Conservation (phyloP, 2,113 vertebrate genomes). For the Podarcis cretensis region DNA sequence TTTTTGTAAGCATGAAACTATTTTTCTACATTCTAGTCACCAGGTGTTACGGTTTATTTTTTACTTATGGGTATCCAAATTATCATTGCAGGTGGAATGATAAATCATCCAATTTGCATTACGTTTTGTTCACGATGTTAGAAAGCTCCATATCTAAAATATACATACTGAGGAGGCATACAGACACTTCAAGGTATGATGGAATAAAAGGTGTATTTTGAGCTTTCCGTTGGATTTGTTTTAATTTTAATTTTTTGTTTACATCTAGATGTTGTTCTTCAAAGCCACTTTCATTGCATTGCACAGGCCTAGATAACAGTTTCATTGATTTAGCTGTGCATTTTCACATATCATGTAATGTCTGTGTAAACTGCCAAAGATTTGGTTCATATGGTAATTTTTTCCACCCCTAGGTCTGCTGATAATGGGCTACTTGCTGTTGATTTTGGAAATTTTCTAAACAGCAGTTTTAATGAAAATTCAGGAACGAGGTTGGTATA, state of each 20-base stretch:
- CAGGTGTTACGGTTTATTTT: neutral
- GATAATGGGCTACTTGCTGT: conserved; percentile 83
- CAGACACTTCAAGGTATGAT: conserved; percentile 88
- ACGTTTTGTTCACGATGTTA: conserved; percentile 91
- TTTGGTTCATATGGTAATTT: neutral
- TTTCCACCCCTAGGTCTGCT: conserved; percentile 75
- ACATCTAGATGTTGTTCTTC: neutral
- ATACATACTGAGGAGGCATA: conserved; percentile 86
- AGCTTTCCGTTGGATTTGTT: neutral
- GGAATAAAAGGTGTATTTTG: neutral
- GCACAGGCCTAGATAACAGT: neutral
- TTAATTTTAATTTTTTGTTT: neutral
- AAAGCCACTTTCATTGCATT: neutral
- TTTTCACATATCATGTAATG: too few species aligned
- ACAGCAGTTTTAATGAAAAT: conserved; percentile 78
- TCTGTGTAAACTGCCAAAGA: neutral
- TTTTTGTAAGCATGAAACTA: conserved; percentile 85
- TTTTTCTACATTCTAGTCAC: conserved; percentile 9
- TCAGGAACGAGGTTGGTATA: conserved; percentile 80
- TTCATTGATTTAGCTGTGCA: too few species aligned
- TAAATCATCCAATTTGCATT: conserved; percentile 89
- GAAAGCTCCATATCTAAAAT: conserved; percentile 86
- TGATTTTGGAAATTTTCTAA: conserved; percentile 83
- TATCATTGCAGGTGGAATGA: conserved; percentile 88
- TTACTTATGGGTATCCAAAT: conserved; percentile 20